Percentiles rank a stretch among this genome's conserved stretches.
phyloP scores from a whole-genome alignment of 2,888 invertebrate species.

The Drosophila diplacantha region DNA sequence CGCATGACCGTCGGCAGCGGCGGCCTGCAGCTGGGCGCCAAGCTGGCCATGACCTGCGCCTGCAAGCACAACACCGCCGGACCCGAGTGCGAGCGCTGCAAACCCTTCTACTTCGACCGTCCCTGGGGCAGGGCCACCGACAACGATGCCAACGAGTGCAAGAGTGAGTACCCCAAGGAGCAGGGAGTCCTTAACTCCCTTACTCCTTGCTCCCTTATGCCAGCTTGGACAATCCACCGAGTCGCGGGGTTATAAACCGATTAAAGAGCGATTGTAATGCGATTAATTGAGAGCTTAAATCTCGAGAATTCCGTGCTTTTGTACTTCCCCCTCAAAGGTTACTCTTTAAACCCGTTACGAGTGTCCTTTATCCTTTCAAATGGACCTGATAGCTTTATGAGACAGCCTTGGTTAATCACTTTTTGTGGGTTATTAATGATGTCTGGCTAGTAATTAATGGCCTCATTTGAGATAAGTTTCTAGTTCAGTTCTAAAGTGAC shows the following conservation, averaged over 20 bases:
- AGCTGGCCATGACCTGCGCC: slow-evolving; percentile 89
- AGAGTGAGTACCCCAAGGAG: slow-evolving; percentile 84
- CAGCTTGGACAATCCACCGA: neutral
- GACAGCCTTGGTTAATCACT: neutral
- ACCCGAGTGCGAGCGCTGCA: slow-evolving; percentile 98
- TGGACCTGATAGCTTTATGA: neutral
- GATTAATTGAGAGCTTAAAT: neutral
- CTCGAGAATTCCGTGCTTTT: neutral
- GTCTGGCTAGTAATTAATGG: neutral
- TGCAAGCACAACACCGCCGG: slow-evolving; percentile 99
- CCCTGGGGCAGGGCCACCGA: slow-evolving; percentile 99
- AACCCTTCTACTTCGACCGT: slow-evolving; percentile 98
- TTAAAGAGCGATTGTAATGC: neutral
- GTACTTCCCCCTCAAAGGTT: neutral
- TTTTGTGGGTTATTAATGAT: slow-evolving; percentile 3
- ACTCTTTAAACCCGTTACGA: neutral
- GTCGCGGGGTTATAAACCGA: neutral
- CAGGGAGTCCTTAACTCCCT: neutral
- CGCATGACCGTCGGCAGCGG: slow-evolving; percentile 33
- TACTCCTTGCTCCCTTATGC: neutral
- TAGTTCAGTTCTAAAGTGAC: neutral
- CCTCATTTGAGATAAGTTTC: neutral
- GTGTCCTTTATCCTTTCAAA: neutral
- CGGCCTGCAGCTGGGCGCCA: slow-evolving; percentile 42
- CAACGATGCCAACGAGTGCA: slow-evolving; percentile 98